Conservation (phyloP, 2,797 vertebrate genomes). For the Epinephelus awoara region DNA sequence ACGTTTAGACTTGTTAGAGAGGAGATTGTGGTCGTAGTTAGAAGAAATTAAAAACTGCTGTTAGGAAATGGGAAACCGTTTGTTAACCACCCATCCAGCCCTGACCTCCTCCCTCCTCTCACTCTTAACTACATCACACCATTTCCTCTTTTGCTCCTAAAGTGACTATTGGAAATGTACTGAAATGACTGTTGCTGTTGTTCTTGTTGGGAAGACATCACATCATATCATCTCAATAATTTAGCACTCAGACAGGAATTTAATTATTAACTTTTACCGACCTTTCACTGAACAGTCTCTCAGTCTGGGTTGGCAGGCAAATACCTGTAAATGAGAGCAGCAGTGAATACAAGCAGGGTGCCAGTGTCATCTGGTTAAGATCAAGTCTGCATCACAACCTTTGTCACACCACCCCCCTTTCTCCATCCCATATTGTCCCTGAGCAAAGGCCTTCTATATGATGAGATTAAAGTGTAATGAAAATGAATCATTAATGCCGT, state of each 20-base stretch:
- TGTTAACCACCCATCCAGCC: not conserved
- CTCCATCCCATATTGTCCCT: not conserved
- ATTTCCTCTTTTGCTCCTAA: not conserved
- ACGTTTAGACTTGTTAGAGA: not conserved
- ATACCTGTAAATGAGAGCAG: constrained; percentile 11
- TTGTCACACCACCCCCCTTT: not conserved
- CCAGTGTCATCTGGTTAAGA: not conserved
- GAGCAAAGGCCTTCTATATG: not conserved
- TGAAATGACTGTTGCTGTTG: not conserved
- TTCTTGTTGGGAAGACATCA: not conserved
- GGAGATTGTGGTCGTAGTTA: not conserved
- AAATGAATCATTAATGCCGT: constrained; percentile 49
- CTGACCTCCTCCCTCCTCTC: not conserved
- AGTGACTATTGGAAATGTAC: too few relatives aligned
- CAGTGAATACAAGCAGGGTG: not conserved
- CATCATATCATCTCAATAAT: not conserved
- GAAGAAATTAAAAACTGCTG: not conserved
- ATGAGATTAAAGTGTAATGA: constrained; percentile 27
- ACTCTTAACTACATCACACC: not conserved
- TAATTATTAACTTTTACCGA: too few relatives aligned
- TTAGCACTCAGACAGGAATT: not conserved
- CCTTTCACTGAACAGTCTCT: not conserved
- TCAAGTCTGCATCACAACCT: constrained; percentile 24
- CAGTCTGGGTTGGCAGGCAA: not conserved
- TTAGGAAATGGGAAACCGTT: not conserved